Evolutionary conservation across 2,113 vertebrate species (phyloP), one percentile per base, ranked within the genome.

Genomic region (Brachypteracias leptosomus): DNA sequence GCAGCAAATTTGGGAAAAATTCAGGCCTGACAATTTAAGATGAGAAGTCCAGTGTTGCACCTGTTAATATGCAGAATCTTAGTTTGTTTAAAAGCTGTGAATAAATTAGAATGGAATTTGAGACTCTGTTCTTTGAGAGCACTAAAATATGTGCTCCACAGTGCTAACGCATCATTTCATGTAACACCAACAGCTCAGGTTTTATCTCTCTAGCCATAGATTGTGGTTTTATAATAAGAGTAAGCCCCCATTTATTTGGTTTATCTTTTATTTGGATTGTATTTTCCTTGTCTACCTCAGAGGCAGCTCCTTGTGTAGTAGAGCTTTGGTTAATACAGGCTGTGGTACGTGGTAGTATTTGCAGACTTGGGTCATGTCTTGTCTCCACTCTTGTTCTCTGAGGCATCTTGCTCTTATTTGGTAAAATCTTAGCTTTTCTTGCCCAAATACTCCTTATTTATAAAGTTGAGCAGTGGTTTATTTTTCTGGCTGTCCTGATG

Each of bases 341-440:
- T 10, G 0, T 17, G 21, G 9, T 28, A 9, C 0, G 3, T 10
- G 24, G 35, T 13, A 13, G 54, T 33, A 5, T 35, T 47, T 55
- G 31, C 24, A 28, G 24, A 7, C 16, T 25, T 1, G 3, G 31
- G 38, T 51, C 54, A 1, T 44, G 29, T 33, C 47, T 82, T 46
- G 6, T 22, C 18, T 31, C 1, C 4, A 1, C 13, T 51, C 10
- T 11, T 19, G 11, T 46, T 28, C n/a, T 10, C 25, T 1, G 7
- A 33, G 28, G 33, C 7, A 22, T 42, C 28, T 24, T 51, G 49
- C 54, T 77, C 15, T 38, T 70, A 8, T 6, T 55, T 49, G 62
- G 52, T 35, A 47, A 33, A 36, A 36, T 12, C 28, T 10, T 38
- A 31, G 19, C 10, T 59, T 59, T 58, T 62, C 15, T 25, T 57